Evolutionary conservation across 1,140 invertebrate genomes (phyloP), one percentile per base, ranked within the genome.

Genomic region (Pseudomyrmex concolor): DNA sequence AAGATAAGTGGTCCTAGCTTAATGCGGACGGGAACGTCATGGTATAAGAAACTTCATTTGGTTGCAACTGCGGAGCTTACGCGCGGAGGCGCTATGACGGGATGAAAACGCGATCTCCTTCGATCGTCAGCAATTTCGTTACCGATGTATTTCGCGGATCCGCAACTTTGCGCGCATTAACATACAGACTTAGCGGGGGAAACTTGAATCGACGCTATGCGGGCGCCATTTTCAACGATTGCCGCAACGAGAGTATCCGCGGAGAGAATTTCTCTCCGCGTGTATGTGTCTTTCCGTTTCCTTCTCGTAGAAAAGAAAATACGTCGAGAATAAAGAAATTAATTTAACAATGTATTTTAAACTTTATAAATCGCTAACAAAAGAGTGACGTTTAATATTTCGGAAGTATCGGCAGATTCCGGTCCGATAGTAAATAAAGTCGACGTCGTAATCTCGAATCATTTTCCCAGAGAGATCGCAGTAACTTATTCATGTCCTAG

Each of bases 1-100:
- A 80, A 80, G 76, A 71, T 80, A 80, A 80, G 66, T 80, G 76
- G 66, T 71, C 66, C 66, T 48, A 34, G 67, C 66, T 80, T 80
- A 80, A 50, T 71, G 66, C 43, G 15, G 19, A 59, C 43, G 66
- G 66, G 48, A 80, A 80, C 54, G 66, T 80, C 66, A 71, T 17
- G 43, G 54, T 15, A 59, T 34, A 80, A 80, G 76, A 80, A 80
- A 70, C 55, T 80, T 71, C 76, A 80, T 80, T 80, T 80, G 66
- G 51, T 60, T 71, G 54, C 68, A 22, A 78, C 17, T 25, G 54
- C 43, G 13, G 13, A 57, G 34, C 51, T 22, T n/a, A 17, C n/a
- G n/a, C 5, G 19, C 59, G 54, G 19, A 2, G 15, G 45, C 22
- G 54, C 19, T 59, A 48, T 60, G 76, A 71, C 43, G 66, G 17